Conservation (phyloP, 2,113 vertebrate species). For the Ancistrus triradiatus region DNA sequence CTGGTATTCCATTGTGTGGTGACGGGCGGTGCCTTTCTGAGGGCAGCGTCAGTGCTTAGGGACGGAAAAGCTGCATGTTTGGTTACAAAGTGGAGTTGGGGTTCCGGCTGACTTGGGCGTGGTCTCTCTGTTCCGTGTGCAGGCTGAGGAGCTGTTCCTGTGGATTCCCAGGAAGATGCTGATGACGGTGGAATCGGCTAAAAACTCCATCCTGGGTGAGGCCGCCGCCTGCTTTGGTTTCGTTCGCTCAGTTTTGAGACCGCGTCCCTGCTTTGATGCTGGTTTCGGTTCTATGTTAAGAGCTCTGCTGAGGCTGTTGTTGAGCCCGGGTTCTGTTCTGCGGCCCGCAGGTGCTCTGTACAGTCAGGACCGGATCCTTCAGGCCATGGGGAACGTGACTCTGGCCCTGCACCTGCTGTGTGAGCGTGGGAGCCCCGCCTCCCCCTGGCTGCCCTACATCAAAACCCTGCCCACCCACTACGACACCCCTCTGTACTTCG, state of each 20-base stretch:
- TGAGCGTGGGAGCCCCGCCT: constrained; percentile 80
- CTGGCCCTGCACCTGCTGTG: constrained; percentile 94
- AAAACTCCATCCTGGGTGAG: constrained; percentile 74
- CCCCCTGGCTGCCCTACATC: constrained; percentile 93
- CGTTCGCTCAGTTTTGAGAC: too few species aligned
- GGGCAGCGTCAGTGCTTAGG: too few species aligned
- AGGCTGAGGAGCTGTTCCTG: constrained; percentile 96
- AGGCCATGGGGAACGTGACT: constrained; percentile 97
- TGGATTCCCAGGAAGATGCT: constrained; percentile 96
- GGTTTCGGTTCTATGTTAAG: too few species aligned
- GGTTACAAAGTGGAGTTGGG: too few species aligned
- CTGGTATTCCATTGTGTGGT: too few species aligned
- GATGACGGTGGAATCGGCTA: constrained; percentile 96
- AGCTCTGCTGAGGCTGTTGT: too few species aligned
- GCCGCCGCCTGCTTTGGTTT: too few species aligned
- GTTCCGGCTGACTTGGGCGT: too few species aligned
- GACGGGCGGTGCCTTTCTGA: too few species aligned
- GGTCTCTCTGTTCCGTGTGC: not conserved
- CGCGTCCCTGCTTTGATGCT: too few species aligned
- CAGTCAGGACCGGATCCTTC: constrained; percentile 91
- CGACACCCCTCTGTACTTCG: constrained; percentile 90
- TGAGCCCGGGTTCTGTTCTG: too few species aligned
- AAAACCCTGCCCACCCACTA: constrained; percentile 88
- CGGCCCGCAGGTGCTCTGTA: constrained; percentile 79
- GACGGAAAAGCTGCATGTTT: too few species aligned